Percentiles rank a stretch among this genome's conserved stretches.
Conservation (phyloP, 2,797 vertebrate species). For the Bufotes viridis region DNA sequence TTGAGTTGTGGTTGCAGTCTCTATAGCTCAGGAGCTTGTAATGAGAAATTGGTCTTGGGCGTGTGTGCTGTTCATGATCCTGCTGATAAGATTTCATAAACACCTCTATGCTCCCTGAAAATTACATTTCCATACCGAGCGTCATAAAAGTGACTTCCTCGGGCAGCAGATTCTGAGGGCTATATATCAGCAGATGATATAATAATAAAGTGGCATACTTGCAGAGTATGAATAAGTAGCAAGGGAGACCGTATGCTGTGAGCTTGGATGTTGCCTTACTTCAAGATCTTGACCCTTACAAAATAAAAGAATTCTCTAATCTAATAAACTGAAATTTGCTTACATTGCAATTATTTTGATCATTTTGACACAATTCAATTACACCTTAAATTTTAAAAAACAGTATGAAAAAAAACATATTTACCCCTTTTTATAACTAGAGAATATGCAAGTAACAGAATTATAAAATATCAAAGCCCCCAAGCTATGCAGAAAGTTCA, state of each 20-base stretch:
- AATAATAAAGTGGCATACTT: conserved; percentile 75
- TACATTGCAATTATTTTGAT: background rate
- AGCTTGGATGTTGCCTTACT: background rate
- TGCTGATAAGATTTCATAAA: conserved; percentile 73
- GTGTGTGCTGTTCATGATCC: conserved; percentile 71
- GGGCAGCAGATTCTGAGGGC: conserved; percentile 68
- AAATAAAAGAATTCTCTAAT: conserved; percentile 2
- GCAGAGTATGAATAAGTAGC: conserved; percentile 43
- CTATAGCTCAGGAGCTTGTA: conserved; percentile 33
- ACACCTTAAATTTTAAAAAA: background rate
- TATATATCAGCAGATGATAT: conserved; percentile 82
- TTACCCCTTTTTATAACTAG: background rate
- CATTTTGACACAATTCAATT: background rate
- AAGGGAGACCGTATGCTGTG: conserved; percentile 25
- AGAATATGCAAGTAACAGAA: background rate
- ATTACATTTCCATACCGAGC: conserved; percentile 75
- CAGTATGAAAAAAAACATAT: background rate
- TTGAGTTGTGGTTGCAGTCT: conserved; percentile 38
- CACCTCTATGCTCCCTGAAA: conserved; percentile 72
- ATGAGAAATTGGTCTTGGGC: conserved; percentile 56
- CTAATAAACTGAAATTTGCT: conserved; percentile 12
- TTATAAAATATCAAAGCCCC: background rate
- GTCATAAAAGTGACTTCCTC: conserved; percentile 66
- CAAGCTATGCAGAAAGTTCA: background rate
- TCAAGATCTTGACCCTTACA: conserved; percentile 40